Percentiles rank a stretch among this genome's conserved stretches.
Evolutionary conservation across 2,888 invertebrate genomes (phyloP).

Genomic region (Leptarthrus brevirostris): DNA sequence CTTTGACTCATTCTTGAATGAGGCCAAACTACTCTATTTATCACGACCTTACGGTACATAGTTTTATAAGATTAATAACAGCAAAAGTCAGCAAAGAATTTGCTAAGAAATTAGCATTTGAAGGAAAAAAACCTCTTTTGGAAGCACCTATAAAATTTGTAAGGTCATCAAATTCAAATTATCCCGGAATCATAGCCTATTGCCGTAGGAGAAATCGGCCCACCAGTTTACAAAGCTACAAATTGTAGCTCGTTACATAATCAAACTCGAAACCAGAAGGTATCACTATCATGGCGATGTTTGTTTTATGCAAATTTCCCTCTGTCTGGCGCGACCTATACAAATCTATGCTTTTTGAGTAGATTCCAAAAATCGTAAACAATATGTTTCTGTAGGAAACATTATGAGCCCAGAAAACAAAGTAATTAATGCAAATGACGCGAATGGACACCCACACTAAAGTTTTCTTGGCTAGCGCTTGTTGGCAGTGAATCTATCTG

Average conservation of each 20-base stretch:
- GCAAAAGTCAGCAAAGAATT: no score
- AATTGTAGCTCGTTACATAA: slow-evolving; percentile 11
- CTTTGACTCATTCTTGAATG: no score
- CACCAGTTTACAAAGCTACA: neutral
- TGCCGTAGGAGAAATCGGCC: no score
- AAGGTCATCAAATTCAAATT: no score
- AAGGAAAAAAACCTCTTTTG: no score
- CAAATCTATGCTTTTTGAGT: neutral
- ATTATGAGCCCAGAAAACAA: neutral
- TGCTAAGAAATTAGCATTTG: no score
- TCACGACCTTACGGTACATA: no score
- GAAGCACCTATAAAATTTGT: no score
- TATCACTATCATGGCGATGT: slow-evolving; percentile 2
- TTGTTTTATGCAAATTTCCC: slow-evolving; percentile 21
- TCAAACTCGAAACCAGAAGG: neutral
- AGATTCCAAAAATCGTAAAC: neutral
- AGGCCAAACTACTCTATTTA: no score
- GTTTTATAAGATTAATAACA: no score
- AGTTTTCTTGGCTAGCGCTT: neutral
- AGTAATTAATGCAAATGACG: slow-evolving; percentile 7
- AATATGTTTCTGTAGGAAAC: neutral
- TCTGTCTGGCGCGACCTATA: neutral
- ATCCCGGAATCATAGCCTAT: no score
- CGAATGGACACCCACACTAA: neutral
- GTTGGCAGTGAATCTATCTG: no score